Evolutionary conservation across 2,888 invertebrate genomes (phyloP), one percentile per base, ranked within the genome.

Genomic region (Drosophila eohydei): DNA sequence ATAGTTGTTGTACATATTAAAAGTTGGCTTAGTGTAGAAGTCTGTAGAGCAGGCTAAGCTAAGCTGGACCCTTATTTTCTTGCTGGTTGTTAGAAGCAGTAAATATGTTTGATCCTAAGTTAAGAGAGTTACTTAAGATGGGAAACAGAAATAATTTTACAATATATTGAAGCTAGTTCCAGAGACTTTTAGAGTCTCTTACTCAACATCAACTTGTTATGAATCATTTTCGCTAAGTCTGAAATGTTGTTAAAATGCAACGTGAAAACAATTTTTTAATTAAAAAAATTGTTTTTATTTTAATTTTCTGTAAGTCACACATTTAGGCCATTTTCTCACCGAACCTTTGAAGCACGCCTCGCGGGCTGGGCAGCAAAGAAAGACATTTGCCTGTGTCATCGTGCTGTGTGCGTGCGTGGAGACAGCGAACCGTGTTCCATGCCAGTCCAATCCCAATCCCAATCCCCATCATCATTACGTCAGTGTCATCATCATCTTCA

Each of bases 301-400:
- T 21, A 12, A 12, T 12, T 9, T 4, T 7, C 26, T 4, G 21
- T 21, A 21, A 21, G 1, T 21, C 21, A 21, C 28, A 3, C 7
- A 30, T 32, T 16, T 34, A 3, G 26, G 9, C 2, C 12, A 57
- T 14, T 50, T 59, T 70, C 48, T 46, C 28, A 62, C 56, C 3
- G 21, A 73, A 78, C 46, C n/a, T n/a, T 9, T 55, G 0, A 7
- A 40, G 34, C 70, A 2, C 9, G 43, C 83, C 88, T 83, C 83
- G 86, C 9, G 46, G 32, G 46, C 43, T 55, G 46, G 65, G 26
- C 77, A 48, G 74, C 62, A 88, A 85, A 89, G 83, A 88, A 88
- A 85, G 90, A 85, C 84, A 85, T 85, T 85, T 85, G 88, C 88
- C 83, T 89, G 90, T 88, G 84, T 85, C 84, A 84, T 80, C 78